Conservation (phyloP, 2,888 invertebrate species). For the Scrobipalpa atriplicella region DNA sequence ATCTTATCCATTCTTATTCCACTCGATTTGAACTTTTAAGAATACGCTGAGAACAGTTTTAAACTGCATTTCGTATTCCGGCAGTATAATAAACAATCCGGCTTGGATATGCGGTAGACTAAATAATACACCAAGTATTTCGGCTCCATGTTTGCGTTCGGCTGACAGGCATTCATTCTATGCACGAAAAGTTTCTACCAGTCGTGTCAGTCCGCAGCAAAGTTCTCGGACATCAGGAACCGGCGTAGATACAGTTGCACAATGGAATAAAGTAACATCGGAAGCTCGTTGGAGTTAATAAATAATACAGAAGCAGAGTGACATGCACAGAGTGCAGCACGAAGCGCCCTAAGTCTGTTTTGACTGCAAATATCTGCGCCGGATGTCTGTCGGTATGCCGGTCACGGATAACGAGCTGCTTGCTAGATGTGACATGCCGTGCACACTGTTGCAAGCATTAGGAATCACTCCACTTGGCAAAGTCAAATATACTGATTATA, state of each 20-base stretch:
- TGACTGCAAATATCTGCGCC: slow-evolving; percentile 78
- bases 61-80: slow-evolving; percentile 27
- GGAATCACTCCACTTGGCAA: neutral
- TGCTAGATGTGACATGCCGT: slow-evolving; percentile 26
- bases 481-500: neutral
- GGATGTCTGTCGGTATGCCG: slow-evolving; percentile 51
- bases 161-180: slow-evolving; percentile 79
- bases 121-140: slow-evolving; percentile 70
- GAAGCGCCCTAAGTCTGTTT: slow-evolving; percentile 72
- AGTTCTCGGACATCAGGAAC: slow-evolving; percentile 78
- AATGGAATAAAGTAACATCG: slow-evolving; percentile 82
- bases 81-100: slow-evolving; percentile 41
- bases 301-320: slow-evolving; percentile 78
- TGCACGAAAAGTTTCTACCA: slow-evolving; percentile 78
- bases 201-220: slow-evolving; percentile 71
- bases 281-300: slow-evolving; percentile 82
- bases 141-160: slow-evolving; percentile 71
- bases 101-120: slow-evolving; percentile 48
- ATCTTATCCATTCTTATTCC: slow-evolving; percentile 26
- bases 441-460: neutral
- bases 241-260: slow-evolving; percentile 71
- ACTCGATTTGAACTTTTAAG: slow-evolving; percentile 29
- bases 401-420: slow-evolving; percentile 19
- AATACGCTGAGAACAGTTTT: slow-evolving; percentile 27
- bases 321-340: slow-evolving; percentile 75